Percentiles rank a stretch among this genome's conserved stretches.
Evolutionary conservation across 1,140 invertebrate genomes (phyloP).

Genomic region (Ips typographus): DNA sequence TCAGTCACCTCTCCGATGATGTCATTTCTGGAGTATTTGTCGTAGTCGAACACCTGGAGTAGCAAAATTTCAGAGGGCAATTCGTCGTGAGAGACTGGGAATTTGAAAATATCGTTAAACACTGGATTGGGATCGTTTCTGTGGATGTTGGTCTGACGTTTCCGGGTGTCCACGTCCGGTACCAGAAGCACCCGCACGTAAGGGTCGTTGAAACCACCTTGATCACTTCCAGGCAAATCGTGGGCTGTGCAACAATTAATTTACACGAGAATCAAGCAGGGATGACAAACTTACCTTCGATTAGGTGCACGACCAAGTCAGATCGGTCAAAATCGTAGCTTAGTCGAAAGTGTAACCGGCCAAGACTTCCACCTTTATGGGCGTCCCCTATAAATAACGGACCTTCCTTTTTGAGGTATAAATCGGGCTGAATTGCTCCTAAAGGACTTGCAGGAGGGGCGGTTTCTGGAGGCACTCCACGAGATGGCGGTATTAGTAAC

Average conservation of each 20-base stretch:
- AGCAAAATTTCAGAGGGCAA: conserved; percentile 72
- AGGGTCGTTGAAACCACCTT: conserved; percentile 84
- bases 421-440: conserved; percentile 83
- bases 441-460: conserved; percentile 67
- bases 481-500: conserved; percentile 66
- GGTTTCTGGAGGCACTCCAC: conserved; percentile 52
- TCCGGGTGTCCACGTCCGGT: conserved; percentile 80
- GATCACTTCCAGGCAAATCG: conserved; percentile 76
- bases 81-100: conserved; percentile 79
- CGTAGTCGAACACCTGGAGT: conserved; percentile 64
- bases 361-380: conserved; percentile 63
- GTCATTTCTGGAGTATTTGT: conserved; percentile 71
- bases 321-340: conserved; percentile 89
- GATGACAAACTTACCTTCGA: conserved; percentile 69
- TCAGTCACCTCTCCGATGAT: conserved; percentile 66
- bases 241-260: conserved; percentile 62
- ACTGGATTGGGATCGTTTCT: conserved; percentile 75
- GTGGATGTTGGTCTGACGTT: conserved; percentile 78
- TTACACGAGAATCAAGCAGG: background rate
- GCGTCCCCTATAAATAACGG: conserved; percentile 69
- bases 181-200: conserved; percentile 75
- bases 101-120: conserved; percentile 84
- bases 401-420: conserved; percentile 75
- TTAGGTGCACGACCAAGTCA: conserved; percentile 83
- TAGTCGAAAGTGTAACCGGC: conserved; percentile 78